phyloP scores from a whole-genome alignment of 2,797 vertebrate genomes.

The Okamejei kenojei region DNA sequence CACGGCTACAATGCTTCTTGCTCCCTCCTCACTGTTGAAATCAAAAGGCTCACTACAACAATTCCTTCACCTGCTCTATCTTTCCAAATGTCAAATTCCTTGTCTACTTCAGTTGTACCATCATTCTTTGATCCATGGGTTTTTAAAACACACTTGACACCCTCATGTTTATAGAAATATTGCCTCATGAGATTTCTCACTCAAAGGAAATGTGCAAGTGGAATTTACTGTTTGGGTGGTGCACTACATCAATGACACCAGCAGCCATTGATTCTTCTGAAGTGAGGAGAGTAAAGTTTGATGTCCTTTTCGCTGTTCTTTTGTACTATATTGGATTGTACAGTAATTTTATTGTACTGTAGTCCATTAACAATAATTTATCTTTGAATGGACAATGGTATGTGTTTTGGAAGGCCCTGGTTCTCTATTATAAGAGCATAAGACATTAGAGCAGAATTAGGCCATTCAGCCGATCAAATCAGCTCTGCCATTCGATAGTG shows the following conservation, averaged over 20 bases:
- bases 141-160: not conserved
- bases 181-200: not conserved
- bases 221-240: not conserved
- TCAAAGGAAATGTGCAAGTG: not conserved
- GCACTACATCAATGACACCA: not conserved
- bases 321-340: not conserved
- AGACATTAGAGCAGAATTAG: no score
- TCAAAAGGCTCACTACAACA: not conserved
- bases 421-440: no score
- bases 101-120: not conserved
- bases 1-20: not conserved
- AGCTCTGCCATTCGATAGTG: no score
- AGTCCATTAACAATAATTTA: not conserved
- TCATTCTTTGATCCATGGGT: not conserved
- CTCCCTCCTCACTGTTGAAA: not conserved
- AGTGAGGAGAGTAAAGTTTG: not conserved
- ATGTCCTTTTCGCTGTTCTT: not conserved
- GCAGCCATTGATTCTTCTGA: not conserved
- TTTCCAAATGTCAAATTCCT: not conserved
- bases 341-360: not conserved
- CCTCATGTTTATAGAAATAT: no score
- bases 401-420: not conserved
- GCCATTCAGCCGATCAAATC: no score
- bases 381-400: not conserved
- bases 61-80: not conserved